Evolutionary conservation across 2,113 vertebrate species (phyloP).

Genomic region (Perca fluviatilis): DNA sequence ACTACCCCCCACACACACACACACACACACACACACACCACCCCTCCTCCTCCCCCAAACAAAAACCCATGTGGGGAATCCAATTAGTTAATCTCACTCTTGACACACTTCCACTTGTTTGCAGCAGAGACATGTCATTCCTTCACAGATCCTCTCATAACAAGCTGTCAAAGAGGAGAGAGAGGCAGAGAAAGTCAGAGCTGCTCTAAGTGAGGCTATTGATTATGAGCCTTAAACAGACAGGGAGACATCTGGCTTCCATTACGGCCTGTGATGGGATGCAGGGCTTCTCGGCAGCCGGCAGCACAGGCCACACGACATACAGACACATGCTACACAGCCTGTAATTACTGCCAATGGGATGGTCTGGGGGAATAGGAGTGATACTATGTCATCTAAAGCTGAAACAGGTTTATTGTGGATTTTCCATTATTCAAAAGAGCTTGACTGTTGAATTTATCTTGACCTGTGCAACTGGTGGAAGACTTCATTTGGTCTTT

Average conservation of each 20-base stretch:
- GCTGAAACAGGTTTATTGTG: constrained; percentile 85
- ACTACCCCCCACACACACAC: constrained; percentile 41
- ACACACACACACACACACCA: neutral
- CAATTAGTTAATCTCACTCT: constrained; percentile 88
- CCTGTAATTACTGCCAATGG: constrained; percentile 89
- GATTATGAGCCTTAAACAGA: constrained; percentile 90
- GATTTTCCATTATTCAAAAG: constrained; percentile 65
- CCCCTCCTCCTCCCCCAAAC: constrained; percentile 48
- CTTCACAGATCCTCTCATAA: constrained; percentile 88
- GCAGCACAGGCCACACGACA: constrained; percentile 83
- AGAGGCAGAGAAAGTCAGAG: constrained; percentile 69
- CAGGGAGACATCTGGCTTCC: constrained; percentile 90
- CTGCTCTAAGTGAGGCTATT: constrained; percentile 86
- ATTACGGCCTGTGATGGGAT: constrained; percentile 87
- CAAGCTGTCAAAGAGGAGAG: constrained; percentile 83
- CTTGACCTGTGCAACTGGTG: constrained; percentile 1
- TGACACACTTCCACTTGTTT: constrained; percentile 76
- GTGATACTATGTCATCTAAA: constrained; percentile 73
- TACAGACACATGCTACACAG: constrained; percentile 90
- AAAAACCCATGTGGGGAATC: constrained; percentile 81
- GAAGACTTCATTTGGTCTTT: constrained; percentile 33
- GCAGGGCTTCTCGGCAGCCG: constrained; percentile 81
- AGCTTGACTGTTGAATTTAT: constrained; percentile 34
- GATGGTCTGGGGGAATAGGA: constrained; percentile 78
- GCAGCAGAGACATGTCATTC: constrained; percentile 80